Evolutionary conservation across 2,888 invertebrate genomes (phyloP), one percentile per base, ranked within the genome.

Genomic region (Campoletis raptor): DNA sequence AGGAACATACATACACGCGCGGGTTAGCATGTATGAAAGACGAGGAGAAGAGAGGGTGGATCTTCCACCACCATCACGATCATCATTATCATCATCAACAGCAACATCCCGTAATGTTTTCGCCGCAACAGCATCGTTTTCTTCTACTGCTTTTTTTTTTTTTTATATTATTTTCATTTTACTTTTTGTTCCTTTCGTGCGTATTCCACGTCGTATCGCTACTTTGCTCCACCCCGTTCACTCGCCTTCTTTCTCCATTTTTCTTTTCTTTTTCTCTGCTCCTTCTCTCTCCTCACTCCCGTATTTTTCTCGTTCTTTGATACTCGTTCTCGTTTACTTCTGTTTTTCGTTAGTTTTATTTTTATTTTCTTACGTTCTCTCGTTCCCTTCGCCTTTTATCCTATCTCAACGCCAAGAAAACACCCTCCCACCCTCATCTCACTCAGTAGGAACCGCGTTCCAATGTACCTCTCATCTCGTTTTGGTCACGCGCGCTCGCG

Each of bases 401-500:
- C 87, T 85, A 87, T 87, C 85, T 86, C 80, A 67, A 81, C 86
- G 86, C 80, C n/a, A 48, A 83, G 83, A 69, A 83, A 73, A 74
- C 85, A 70, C 77, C 79, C 72, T 83, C 85, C 80, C 87, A 37
- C 73, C 69, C 67, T 80, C 86, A 82, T 66, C 76, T 70, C 81
- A 30, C 61, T 30, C 40, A 54, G 74, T 48, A 45, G 66, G 66
- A 73, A 77, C 76, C 81, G 54, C 81, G 81, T 66, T 85, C 79
- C 74, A 61, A 69, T 73, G 57, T 52, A 83, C 61, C 70, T 74
- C 76, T 74, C 85, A 69, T 81, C 73, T 81, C 81, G 85, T 82
- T 85, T 81, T 81, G 81, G 81, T 81, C 81, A 85, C 81, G 81
- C 85, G 85, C 77, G 70, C 30, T 45, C 61, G 15, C 12, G 54